These are phyloP conservation scores for Diloba caeruleocephala DNA, from an alignment of 2,888 invertebrate genomes.

Conservation along the genomic window DNA sequence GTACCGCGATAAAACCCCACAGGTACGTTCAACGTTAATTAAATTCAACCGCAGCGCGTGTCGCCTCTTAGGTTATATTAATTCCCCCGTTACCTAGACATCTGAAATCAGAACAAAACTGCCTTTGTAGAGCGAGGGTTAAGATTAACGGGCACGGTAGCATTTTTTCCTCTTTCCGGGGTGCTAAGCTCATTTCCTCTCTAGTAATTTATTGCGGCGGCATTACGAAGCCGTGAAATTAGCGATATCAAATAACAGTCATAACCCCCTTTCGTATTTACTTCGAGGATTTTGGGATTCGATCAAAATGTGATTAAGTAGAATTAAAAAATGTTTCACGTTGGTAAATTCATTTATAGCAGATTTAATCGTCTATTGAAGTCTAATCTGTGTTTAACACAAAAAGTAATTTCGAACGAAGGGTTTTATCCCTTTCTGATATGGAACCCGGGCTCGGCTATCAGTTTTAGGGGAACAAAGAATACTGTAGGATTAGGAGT, in stretches of 20 bases:
- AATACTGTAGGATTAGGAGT: too few species aligned
- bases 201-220: slow-evolving; percentile 80
- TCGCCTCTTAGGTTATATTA: slow-evolving; percentile 68
- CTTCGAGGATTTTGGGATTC: slow-evolving; percentile 66
- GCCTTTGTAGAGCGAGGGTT: slow-evolving; percentile 68
- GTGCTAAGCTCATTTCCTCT: slow-evolving; percentile 83
- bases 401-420: slow-evolving; percentile 45
- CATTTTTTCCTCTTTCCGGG: slow-evolving; percentile 84
- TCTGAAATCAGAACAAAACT: slow-evolving; percentile 78
- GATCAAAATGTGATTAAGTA: slow-evolving; percentile 60
- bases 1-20: slow-evolving; percentile 53
- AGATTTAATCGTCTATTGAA: slow-evolving; percentile 48
- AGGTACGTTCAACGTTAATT: slow-evolving; percentile 63
- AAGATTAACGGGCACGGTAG: slow-evolving; percentile 84
- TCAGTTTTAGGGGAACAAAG: slow-evolving; percentile 4
- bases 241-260: slow-evolving; percentile 80
- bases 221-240: slow-evolving; percentile 76
- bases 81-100: slow-evolving; percentile 52
- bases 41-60: slow-evolving; percentile 60
- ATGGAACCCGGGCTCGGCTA: slow-evolving; percentile 8
- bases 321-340: slow-evolving; percentile 50
- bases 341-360: slow-evolving; percentile 34
- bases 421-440: slow-evolving; percentile 42
- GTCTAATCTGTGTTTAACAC: slow-evolving; percentile 45
- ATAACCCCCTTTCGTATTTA: slow-evolving; percentile 69